Percentiles rank a stretch among this genome's conserved stretches.
These are phyloP conservation scores for Syritta pipiens DNA, from an alignment of 2,888 invertebrate species.

Conservation along the genomic window DNA sequence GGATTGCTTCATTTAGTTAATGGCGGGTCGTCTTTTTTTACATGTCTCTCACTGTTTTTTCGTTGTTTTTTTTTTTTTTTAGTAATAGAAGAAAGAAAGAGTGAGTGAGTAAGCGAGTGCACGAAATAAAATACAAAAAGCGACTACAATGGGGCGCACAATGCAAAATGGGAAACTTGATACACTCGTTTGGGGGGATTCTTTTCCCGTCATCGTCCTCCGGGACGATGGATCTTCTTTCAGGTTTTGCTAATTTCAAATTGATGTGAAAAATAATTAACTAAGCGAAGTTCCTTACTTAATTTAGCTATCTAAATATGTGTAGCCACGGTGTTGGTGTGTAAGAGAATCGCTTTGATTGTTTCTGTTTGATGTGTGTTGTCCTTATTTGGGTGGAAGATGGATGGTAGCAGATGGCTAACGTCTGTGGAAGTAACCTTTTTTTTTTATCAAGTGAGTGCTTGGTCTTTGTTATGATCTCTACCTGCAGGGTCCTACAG, in stretches of 20 bases:
- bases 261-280: slow-evolving; percentile 68
- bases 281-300: slow-evolving; percentile 66
- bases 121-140: slow-evolving; percentile 59
- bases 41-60: not conserved
- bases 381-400: slow-evolving; percentile 19
- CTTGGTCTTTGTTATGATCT: no score
- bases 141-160: slow-evolving; percentile 54
- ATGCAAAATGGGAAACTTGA: slow-evolving; percentile 63
- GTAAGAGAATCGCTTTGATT: slow-evolving; percentile 18
- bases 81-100: slow-evolving; percentile 32
- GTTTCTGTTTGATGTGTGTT: slow-evolving; percentile 50
- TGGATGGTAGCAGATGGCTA: slow-evolving; percentile 40
- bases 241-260: slow-evolving; percentile 61
- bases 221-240: slow-evolving; percentile 53
- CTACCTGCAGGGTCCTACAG: no score
- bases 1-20: slow-evolving; percentile 68
- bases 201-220: not conserved
- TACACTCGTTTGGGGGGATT: slow-evolving; percentile 59
- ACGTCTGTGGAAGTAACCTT: no score
- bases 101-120: slow-evolving; percentile 40
- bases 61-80: slow-evolving; percentile 8
- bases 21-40: slow-evolving; percentile 32
- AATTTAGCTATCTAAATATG: slow-evolving; percentile 31
- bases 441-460: no score
- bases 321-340: not conserved